Evolutionary conservation across 1,140 invertebrate genomes (phyloP).

Genomic region (Apocrypta bakeri): DNA sequence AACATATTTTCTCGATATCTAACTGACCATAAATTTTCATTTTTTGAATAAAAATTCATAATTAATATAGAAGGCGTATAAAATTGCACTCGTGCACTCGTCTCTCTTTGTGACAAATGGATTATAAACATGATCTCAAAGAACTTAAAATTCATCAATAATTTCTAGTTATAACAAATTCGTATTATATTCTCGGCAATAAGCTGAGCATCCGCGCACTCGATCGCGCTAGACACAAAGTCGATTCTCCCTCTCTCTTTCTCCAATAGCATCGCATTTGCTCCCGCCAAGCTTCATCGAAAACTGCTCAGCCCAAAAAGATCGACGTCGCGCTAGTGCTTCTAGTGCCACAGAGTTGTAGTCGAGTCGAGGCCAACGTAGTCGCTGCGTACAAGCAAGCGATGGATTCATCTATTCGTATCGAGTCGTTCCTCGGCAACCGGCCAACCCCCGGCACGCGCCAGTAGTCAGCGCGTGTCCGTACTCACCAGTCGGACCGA

Average conservation of each 20-base stretch:
- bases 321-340: too few relatives aligned
- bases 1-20: too few relatives aligned
- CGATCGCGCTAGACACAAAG: conserved; percentile 19
- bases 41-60: too few relatives aligned
- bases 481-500: neutral
- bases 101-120: too few relatives aligned
- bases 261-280: neutral
- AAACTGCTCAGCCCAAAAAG: neutral
- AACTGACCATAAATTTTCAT: too few relatives aligned
- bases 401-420: neutral
- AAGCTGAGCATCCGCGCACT: neutral
- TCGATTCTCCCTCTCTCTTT: neutral
- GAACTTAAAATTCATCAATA: too few relatives aligned
- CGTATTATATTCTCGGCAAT: neutral
- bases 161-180: too few relatives aligned
- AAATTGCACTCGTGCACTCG: too few relatives aligned
- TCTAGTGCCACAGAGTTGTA: neutral
- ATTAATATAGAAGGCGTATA: too few relatives aligned
- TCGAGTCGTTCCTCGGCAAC: conserved; percentile 1
- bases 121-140: too few relatives aligned
- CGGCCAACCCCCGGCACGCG: neutral
- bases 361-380: neutral
- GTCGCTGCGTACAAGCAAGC: neutral
- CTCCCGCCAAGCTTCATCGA: too few relatives aligned
- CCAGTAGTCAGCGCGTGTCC: conserved; percentile 1